Conservation (phyloP, 1,140 invertebrate species). For the Chrysopa pallens region DNA sequence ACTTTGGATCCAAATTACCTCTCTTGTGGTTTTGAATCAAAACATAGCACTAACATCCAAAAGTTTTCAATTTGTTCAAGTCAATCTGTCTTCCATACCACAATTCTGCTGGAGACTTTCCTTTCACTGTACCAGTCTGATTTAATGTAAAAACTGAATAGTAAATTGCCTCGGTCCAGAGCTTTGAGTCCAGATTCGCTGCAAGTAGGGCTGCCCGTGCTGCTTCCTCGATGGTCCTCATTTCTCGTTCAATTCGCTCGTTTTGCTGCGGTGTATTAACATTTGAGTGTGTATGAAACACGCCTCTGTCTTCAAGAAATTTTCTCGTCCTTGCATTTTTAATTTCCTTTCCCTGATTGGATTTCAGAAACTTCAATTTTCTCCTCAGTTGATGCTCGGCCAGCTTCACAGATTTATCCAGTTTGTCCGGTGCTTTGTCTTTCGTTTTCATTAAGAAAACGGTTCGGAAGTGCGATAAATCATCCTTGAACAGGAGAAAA, state of each 20-base stretch:
- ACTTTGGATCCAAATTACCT: slow-evolving; percentile 9
- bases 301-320: too few relatives aligned
- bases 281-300: too few relatives aligned
- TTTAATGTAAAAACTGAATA: slow-evolving; percentile 11
- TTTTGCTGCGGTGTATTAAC: too few relatives aligned
- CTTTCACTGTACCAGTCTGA: slow-evolving; percentile 7
- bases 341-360: too few relatives aligned
- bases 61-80: slow-evolving; percentile 7
- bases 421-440: too few relatives aligned
- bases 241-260: slow-evolving; percentile 14
- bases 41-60: slow-evolving; percentile 11
- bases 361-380: too few relatives aligned
- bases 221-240: slow-evolving; percentile 19
- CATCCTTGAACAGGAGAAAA: too few relatives aligned
- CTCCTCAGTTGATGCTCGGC: too few relatives aligned
- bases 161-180: slow-evolving; percentile 12
- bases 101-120: slow-evolving; percentile 8
- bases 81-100: slow-evolving; percentile 9
- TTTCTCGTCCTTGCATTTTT: too few relatives aligned
- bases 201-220: slow-evolving; percentile 12
- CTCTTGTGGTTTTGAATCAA: slow-evolving; percentile 7
- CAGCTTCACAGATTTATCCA: too few relatives aligned
- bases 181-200: slow-evolving; percentile 5
- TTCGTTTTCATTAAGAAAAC: too few relatives aligned
- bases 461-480: too few relatives aligned